Evolutionary conservation across 2,888 invertebrate species (phyloP).

Genomic region (Amorpha juglandis): DNA sequence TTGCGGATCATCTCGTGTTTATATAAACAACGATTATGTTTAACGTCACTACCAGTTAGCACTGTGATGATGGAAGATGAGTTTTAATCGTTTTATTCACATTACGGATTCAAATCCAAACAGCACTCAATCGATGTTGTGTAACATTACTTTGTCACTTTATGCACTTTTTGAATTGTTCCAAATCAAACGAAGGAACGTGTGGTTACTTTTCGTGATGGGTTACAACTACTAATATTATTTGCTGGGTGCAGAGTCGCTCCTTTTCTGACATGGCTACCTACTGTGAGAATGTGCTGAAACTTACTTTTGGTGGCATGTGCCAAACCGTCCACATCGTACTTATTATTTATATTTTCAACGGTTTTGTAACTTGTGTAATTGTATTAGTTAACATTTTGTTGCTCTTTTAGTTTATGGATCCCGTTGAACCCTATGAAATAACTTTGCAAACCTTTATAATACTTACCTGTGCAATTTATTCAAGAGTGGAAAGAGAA

Average conservation of each 20-base stretch:
- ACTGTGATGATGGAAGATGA: not conserved
- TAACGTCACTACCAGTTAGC: not conserved
- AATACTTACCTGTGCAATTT: not conserved
- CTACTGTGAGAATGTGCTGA: constrained; percentile 67
- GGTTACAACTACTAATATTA: constrained; percentile 50
- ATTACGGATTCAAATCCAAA: constrained; percentile 61
- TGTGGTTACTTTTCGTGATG: constrained; percentile 47
- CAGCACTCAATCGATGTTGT: constrained; percentile 58
- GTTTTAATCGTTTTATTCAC: constrained; percentile 18
- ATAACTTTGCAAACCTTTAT: constrained; percentile 17
- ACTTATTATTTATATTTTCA: constrained; percentile 30
- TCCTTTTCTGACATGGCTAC: constrained; percentile 61
- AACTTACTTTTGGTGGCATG: constrained; percentile 71
- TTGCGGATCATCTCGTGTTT: too few species aligned
- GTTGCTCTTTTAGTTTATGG: constrained; percentile 17
- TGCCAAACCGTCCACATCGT: constrained; percentile 42
- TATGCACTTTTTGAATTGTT: constrained; percentile 48
- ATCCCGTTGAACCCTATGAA: not conserved
- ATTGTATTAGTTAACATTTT: constrained; percentile 27
- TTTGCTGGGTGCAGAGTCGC: constrained; percentile 57
- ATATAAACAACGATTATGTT: not conserved
- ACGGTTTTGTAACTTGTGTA: constrained; percentile 46
- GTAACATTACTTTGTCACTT: constrained; percentile 51
- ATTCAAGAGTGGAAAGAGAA: not conserved
- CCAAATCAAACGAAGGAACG: constrained; percentile 44